Evolutionary conservation across 1,140 invertebrate species (phyloP), one percentile per base, ranked within the genome.

Genomic region (Tyrophagus putrescentiae): DNA sequence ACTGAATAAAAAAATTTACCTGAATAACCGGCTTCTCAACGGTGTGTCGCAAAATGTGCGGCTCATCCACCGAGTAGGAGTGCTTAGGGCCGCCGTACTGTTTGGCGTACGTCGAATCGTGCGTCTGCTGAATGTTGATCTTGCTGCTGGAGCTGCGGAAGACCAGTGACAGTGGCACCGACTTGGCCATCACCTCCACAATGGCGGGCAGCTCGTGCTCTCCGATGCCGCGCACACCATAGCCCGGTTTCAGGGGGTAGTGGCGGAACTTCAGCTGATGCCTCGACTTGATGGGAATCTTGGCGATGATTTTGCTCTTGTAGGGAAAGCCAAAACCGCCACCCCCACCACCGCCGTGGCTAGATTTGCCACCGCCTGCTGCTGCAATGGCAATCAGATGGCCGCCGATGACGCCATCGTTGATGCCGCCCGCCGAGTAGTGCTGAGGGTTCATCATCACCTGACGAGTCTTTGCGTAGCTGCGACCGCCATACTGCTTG

Each of bases 21-120:
- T 54, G 52, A 11, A n/a, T n/a, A 33, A 54, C 39, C 39, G 57
- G 59, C 52, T 59, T 59, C 11, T 9, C 60, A 13, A 59, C 57
- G n/a, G 57, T 60, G 23, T 59, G 57, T 11, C 21, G n/a, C 57
- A 59, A 60, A 18, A 59, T 59, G 59, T 59, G 57, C 9, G 57
- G 57, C 9, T 60, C 57, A 31, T 59, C 57, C 6, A 7, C 44
- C 7, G 13, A n/a, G 48, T 57, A 61, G 5, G 57, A 59, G 11
- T 59, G 48, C 27, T 59, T 9, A 18, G 57, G n/a, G 6, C 6
- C 7, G 13, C 7, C 44, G 6, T 11, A 9, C 9, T 7, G 6
- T 7, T 7, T 7, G 23, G 45, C 45, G 7, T 31, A 23, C n/a
- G 9, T 11, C 11, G 11, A 32, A 21, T 60, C 7, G 23, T 59